Evolutionary conservation across 2,888 invertebrate genomes (phyloP).

Genomic region (Heliconius ismenius): DNA sequence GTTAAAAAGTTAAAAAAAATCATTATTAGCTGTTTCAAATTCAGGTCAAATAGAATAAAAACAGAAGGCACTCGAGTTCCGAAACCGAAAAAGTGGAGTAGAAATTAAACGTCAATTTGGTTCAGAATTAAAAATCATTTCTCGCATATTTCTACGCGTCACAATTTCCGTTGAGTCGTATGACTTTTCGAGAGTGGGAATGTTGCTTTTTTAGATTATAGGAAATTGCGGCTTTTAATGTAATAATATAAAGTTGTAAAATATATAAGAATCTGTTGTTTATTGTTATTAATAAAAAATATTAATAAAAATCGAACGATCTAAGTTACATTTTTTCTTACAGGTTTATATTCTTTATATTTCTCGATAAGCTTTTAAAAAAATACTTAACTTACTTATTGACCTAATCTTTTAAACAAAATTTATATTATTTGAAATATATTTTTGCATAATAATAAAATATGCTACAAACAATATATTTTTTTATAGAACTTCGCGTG

Average conservation of each 20-base stretch:
- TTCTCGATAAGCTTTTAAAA: no score
- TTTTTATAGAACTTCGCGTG: conserved; percentile 76
- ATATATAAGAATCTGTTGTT: background rate
- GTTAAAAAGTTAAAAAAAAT: no score
- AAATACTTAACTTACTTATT: no score
- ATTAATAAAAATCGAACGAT: no score
- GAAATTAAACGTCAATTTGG: conserved; percentile 1
- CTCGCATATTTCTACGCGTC: background rate
- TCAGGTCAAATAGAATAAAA: conserved; percentile 5
- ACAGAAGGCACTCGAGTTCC: background rate
- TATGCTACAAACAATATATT: conserved; percentile 15
- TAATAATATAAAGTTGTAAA: background rate
- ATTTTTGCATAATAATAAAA: background rate
- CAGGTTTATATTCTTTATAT: no score
- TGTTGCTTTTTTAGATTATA: background rate
- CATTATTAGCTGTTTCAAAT: background rate
- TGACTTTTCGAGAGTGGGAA: background rate
- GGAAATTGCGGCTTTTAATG: no score
- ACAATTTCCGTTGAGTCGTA: background rate
- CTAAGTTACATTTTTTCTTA: no score
- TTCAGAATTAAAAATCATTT: conserved; percentile 14
- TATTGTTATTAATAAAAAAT: no score
- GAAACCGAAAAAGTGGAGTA: background rate
- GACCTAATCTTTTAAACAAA: no score
- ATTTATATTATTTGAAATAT: no score